Base-by-base conservation (phyloP, 2,888 invertebrate genomes). In the Eupithecia subumbrata region DNA sequence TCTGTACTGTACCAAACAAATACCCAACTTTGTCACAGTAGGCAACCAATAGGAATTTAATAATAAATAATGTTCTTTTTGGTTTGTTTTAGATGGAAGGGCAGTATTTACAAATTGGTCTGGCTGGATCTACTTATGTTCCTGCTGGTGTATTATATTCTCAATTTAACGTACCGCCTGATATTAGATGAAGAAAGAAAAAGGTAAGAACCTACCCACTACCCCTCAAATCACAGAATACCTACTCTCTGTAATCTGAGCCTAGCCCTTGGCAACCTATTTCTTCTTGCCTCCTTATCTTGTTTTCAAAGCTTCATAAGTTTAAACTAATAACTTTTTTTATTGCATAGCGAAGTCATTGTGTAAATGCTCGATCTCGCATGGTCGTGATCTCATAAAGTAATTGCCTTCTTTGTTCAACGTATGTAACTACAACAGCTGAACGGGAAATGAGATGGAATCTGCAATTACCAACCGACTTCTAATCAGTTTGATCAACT, bases 101-200 rank as follows among this genome's bases (percentile, higher is more conserved):
- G 98, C 66, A 98, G 98, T 89, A 97, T 99, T 85, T 99, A 99
- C 96, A 99, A 99, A 92, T 94, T 99, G 82, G 97, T 99, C 79
- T 99, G 98, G 98, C 95, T 98, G 82, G 99, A 99, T 90, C 95
- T 98, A 73, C 87, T 97, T 43, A 95, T 97, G 72, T 99, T 98
- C 89, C 95, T 98, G 78, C 92, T 96, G 52, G 89, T 97, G 73
- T 99, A 98, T 90, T 98, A 98, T 87, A 85, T 95, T 64, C 95
- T 99, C 80, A 98, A 97, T 90, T 90, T 97, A 80, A 93, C 96
- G 4, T 99, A 99, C 91, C 96, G 98, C 79, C 95, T 97, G 85
- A 90, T 95, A 34, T 93, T 98, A 80, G 95, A 96, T 86, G 95
- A 95, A 2, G 87, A 95, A 0, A 96, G 97, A 77, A 97, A 97